Base-by-base conservation (phyloP, 1,140 invertebrate species). In the Dendrolimus punctatus region DNA sequence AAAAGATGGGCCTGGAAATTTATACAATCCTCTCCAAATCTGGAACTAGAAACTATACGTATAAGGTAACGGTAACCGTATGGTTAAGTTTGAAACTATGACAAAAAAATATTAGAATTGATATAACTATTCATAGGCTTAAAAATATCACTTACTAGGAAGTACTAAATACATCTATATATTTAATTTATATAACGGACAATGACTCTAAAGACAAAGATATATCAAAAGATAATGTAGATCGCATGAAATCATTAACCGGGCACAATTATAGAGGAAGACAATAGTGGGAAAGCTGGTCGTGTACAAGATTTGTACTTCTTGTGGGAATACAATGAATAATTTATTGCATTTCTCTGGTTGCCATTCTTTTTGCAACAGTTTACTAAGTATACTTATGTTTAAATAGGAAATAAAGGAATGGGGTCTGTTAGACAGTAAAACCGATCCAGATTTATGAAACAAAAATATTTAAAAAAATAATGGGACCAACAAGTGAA, bases 211-310 rank as follows among this genome's bases (percentile, higher is more conserved):
- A 51, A 51, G 43, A 51, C 40, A 51, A 43, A 41, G 40, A 51
- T 43, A 46, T n/a, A 47, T 10, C 39, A 23, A 23, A 23, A 39
- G 51, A 46, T 4, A 8, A 53, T 57, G 64, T 64, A 62, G 57
- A 64, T 62, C 66, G 61, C 66, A 56, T 60, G 64, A 66, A 63
- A 69, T 67, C 68, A 76, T 78, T 73, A 71, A 62, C 67, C 40
- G 55, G 54, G 53, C 65, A 73, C 73, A 69, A 74, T 74, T 73
- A 76, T 71, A 66, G 53, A 49, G 55, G 48, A 6, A 50, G 55
- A 81, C 74, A 81, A 81, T 79, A 54, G 74, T 81, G 78, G 69
- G 78, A 79, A 76, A 61, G 61, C 55, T 53, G 59, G 59, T 53
- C 68, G 57, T 67, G 64, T 75, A 74, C 65, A 71, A 76, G 76